These are phyloP conservation scores for Eulemur coronatus DNA, from an alignment of 2,797 vertebrate species.

Conservation along the genomic window DNA sequence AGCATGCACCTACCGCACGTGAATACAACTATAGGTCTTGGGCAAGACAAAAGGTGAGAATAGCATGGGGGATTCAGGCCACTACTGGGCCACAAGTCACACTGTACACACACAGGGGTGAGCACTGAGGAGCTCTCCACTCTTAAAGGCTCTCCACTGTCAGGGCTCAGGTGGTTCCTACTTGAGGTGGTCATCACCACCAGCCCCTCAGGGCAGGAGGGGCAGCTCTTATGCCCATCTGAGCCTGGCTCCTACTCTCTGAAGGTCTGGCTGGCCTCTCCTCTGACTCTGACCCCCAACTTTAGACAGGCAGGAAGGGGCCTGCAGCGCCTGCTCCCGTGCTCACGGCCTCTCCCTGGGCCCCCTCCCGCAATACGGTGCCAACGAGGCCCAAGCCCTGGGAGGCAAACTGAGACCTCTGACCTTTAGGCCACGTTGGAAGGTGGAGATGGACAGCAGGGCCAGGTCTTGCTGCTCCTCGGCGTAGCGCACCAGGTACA, in stretches of 20 bases:
- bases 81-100: neutral
- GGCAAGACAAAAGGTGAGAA: neutral
- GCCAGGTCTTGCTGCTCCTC: constrained; percentile 99
- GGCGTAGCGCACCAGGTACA: constrained; percentile 96
- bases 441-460: constrained; percentile 97
- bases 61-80: neutral
- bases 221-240: neutral
- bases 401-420: neutral
- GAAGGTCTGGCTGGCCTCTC: neutral
- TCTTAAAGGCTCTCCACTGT: neutral
- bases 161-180: neutral
- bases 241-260: neutral
- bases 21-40: neutral
- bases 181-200: neutral
- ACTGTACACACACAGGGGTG: neutral
- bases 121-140: neutral
- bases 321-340: neutral
- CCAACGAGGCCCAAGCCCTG: neutral
- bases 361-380: fast-evolving
- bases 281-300: neutral
- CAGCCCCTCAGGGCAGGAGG: neutral
- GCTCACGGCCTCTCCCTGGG: neutral
- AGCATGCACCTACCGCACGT: neutral
- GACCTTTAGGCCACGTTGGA: constrained; percentile 97
- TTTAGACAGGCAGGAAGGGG: neutral